Percentiles rank a stretch among this genome's conserved stretches.
phyloP scores from a whole-genome alignment of 2,888 invertebrate genomes.

The Torymus auratus region DNA sequence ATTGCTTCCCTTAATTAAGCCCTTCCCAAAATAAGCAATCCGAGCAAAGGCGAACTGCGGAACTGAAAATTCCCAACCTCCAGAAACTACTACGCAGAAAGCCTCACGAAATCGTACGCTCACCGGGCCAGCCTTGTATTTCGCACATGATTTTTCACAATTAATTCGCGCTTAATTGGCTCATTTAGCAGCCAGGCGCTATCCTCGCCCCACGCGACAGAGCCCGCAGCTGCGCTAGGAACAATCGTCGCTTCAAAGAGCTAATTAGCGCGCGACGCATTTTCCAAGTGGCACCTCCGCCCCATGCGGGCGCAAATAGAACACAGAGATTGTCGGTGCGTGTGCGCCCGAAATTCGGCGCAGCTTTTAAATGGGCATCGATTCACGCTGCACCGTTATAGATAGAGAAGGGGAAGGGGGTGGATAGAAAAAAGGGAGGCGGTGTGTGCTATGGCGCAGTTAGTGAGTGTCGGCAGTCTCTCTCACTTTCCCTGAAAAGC shows the following conservation, averaged over 20 bases:
- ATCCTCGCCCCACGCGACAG: neutral
- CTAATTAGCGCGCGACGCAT: conserved; percentile 67
- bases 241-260: conserved; percentile 66
- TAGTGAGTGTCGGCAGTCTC: too few relatives aligned
- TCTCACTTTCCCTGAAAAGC: too few relatives aligned
- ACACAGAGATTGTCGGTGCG: conserved; percentile 48
- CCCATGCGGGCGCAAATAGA: conserved; percentile 56
- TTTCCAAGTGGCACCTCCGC: conserved; percentile 61
- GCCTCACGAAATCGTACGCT: too few relatives aligned
- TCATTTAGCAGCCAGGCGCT: conserved; percentile 13
- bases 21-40: too few relatives aligned
- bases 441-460: neutral
- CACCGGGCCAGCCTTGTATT: too few relatives aligned
- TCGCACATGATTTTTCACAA: conserved; percentile 37
- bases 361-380: conserved; percentile 26
- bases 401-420: conserved; percentile 46
- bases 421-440: conserved; percentile 20
- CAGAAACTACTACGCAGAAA: too few relatives aligned
- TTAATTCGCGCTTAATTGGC: conserved; percentile 46
- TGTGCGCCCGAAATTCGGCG: conserved; percentile 19
- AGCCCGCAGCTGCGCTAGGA: conserved; percentile 55
- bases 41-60: too few relatives aligned
- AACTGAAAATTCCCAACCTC: too few relatives aligned
- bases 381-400: neutral
- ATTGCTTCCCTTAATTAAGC: too few relatives aligned